Conservation (phyloP, 2,888 invertebrate genomes). For the Alentia gelatinosa region DNA sequence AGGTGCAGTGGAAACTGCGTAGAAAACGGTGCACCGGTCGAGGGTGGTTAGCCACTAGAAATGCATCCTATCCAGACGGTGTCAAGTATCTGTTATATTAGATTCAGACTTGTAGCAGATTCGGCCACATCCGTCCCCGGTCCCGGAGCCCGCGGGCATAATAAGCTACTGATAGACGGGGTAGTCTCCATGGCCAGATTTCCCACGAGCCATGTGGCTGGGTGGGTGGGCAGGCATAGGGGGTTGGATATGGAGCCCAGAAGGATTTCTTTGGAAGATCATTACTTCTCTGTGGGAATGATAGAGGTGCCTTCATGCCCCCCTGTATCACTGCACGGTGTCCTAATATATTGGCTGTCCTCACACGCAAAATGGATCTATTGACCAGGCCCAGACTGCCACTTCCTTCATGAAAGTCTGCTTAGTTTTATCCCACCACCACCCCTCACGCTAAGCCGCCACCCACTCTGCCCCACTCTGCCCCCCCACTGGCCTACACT, state of each 20-base stretch:
- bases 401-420: constrained; percentile 22
- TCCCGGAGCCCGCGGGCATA: no score
- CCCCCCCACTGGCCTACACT: neutral
- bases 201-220: neutral
- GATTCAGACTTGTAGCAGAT: no score
- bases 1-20: no score
- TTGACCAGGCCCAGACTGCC: neutral
- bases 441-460: neutral
- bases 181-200: neutral
- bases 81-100: no score
- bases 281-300: neutral
- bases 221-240: neutral
- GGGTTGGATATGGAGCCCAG: neutral
- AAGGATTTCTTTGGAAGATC: neutral
- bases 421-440: neutral
- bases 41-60: no score
- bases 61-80: no score
- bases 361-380: constrained; percentile 16
- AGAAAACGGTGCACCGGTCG: no score
- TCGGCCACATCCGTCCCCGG: no score
- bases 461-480: neutral
- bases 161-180: neutral
- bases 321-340: neutral
- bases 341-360: constrained; percentile 17
- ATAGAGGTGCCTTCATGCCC: neutral